Base-by-base conservation (phyloP, 2,113 vertebrate genomes). In the Macquaria australasica region DNA sequence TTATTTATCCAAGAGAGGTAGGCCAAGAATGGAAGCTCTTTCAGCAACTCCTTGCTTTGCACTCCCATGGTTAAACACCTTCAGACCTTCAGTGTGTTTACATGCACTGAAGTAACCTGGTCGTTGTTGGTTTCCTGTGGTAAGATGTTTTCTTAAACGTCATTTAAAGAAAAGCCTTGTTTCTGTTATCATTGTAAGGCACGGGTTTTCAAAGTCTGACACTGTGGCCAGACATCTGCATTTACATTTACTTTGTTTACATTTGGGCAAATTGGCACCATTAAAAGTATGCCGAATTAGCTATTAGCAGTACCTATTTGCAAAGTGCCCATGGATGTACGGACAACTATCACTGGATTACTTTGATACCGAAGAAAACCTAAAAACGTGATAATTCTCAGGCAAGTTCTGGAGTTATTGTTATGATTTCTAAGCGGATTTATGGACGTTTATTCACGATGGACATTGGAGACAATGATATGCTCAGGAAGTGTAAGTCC, bases 1-100 rank as follows among this genome's bases (percentile, higher is more conserved):
- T n/a, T 77, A 34, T 79, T 85, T 79, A 84, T 83, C 31, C 43
- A 50, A 77, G 4, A 37, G 16, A 73, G 48, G 60, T 10, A 21
- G 56, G 50, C 25, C 66, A 43, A 55, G 45, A 39, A 41, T 58
- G 28, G 62, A 34, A 66, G 28, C 51, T 39, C 45, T 67, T 77
- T 51, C 37, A 63, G 85, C 4, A 56, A 34, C 59, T 39, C 21
- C 21, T 55, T 28, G 41, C 20, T 20, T 23, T 50, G 62, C 31
- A 15, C 48, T 67, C 9, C 11, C 3, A 10, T 53, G 28, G 45
- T 55, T 72, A 58, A 62, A 82, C 15, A 39, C 48, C 4, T 41
- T 59, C 48, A 43, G 10, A 39, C 48, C 4, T 41, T 59, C 48
- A 43, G 10, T 28, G 41, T 77, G 62, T 76, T 73, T 72, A 20